phyloP scores from a whole-genome alignment of 2,888 invertebrate genomes.

The Rotaria sp. region DNA sequence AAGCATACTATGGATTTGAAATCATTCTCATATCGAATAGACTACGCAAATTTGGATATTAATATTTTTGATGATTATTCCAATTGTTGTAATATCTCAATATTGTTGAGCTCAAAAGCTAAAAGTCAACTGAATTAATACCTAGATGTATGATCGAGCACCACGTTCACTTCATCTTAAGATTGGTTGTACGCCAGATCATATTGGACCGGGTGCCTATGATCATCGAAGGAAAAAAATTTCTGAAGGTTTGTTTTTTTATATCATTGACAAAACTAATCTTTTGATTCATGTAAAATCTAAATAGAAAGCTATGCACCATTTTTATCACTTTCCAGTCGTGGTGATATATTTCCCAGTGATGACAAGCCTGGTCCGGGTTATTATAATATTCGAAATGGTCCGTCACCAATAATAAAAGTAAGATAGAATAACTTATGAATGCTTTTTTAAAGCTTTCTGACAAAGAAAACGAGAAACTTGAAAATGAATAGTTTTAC shows the following conservation, averaged over 20 bases:
- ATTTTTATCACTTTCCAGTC: constrained; percentile 52
- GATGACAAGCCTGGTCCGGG: constrained; percentile 48
- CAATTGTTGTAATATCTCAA: too few species aligned
- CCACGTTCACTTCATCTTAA: background rate
- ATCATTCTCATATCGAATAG: too few species aligned
- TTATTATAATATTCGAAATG: constrained; percentile 38
- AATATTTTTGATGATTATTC: too few species aligned
- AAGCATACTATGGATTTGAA: too few species aligned
- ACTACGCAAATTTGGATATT: too few species aligned
- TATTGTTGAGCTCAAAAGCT: too few species aligned
- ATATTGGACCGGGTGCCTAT: constrained; percentile 1
- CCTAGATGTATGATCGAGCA: background rate
- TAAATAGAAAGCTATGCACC: constrained; percentile 55
- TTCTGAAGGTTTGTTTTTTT: background rate
- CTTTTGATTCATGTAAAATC: background rate
- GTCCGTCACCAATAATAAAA: background rate
- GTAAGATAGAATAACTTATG: background rate
- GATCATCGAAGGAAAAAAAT: background rate
- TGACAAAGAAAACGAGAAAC: too few species aligned
- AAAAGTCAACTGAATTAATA: background rate
- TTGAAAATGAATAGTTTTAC: too few species aligned
- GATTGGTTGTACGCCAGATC: background rate
- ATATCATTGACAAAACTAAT: too few species aligned
- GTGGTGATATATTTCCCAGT: constrained; percentile 44
- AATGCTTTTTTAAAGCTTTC: background rate